Percentiles rank a stretch among this genome's conserved stretches.
These are phyloP conservation scores for Xestia c-nigrum DNA, from an alignment of 2,888 invertebrate genomes.

Conservation along the genomic window DNA sequence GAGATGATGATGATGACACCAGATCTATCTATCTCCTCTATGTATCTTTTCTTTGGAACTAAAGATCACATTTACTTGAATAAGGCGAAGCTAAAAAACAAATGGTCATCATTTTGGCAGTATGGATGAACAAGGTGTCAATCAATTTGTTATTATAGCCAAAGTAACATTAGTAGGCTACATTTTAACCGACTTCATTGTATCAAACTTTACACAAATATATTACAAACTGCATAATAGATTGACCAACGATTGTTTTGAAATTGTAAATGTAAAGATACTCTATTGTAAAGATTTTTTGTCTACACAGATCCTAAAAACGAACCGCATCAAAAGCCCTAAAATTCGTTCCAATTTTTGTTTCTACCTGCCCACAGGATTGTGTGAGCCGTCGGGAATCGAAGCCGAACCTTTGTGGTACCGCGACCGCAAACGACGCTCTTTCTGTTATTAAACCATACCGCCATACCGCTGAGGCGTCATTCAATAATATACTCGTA, in stretches of 20 bases:
- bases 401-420: slow-evolving; percentile 63
- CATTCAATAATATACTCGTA: slow-evolving; percentile 54
- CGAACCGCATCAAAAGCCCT: slow-evolving; percentile 34
- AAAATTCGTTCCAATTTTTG: slow-evolving; percentile 61
- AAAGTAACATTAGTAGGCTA: no score
- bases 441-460: slow-evolving; percentile 56
- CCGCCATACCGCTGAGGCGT: slow-evolving; percentile 5
- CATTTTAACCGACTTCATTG: no score
- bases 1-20: no score
- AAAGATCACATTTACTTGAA: not conserved
- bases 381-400: slow-evolving; percentile 57
- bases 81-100: no score
- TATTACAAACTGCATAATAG: not conserved
- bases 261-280: slow-evolving; percentile 4
- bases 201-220: not conserved
- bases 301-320: slow-evolving; percentile 38
- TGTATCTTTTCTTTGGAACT: no score
- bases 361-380: slow-evolving; percentile 54
- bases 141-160: no score
- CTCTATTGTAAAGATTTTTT: slow-evolving; percentile 31
- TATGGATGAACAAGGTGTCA: no score
- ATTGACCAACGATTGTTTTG: slow-evolving; percentile 8
- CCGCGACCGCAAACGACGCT: slow-evolving; percentile 60
- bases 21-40: not conserved
- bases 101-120: no score